Percentiles rank a stretch among this genome's conserved stretches.
Conservation (phyloP, 2,113 vertebrate species). For the Crotalus horridus region DNA sequence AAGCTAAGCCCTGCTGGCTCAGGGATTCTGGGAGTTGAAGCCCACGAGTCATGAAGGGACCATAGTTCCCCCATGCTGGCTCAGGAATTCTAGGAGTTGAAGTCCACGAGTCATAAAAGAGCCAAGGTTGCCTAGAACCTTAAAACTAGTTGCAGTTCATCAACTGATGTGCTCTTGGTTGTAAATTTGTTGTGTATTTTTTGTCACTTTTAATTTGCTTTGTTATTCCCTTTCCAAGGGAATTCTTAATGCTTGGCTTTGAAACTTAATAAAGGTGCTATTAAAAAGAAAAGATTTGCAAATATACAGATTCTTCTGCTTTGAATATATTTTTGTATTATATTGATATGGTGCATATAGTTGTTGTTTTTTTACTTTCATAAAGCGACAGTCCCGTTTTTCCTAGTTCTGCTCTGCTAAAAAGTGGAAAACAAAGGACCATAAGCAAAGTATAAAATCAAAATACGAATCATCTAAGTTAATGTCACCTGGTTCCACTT, state of each 20-base stretch:
- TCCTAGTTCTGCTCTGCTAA: background rate
- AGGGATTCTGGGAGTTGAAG: no score
- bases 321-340: background rate
- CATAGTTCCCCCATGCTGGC: no score
- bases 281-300: background rate
- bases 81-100: no score
- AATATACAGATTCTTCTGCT: background rate
- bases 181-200: background rate
- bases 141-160: background rate
- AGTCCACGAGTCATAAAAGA: no score
- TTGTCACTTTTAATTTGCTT: background rate
- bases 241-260: background rate
- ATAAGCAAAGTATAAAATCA: background rate
- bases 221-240: background rate
- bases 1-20: no score
- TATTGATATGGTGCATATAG: background rate
- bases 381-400: background rate
- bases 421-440: background rate
- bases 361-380: background rate
- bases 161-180: background rate
- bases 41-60: no score
- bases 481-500: constrained; percentile 78
- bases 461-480: background rate
- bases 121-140: background rate
- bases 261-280: background rate